These are phyloP conservation scores for Oxyruncus cristatus DNA, from an alignment of 2,113 vertebrate genomes.

Conservation along the genomic window DNA sequence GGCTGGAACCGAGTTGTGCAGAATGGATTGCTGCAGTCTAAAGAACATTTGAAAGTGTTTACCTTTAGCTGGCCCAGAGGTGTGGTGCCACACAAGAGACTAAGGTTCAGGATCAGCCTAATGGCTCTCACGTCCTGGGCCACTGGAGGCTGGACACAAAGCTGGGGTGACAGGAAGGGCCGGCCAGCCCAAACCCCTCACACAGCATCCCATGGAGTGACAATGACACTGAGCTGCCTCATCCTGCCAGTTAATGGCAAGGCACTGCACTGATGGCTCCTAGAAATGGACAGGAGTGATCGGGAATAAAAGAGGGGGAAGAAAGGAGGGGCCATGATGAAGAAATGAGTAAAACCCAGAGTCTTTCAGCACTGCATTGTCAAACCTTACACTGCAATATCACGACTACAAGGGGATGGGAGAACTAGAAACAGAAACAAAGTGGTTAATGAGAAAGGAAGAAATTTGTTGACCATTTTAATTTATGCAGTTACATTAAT, in stretches of 20 bases:
- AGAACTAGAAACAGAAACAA: constrained; percentile 35
- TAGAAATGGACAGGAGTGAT: constrained; percentile 75
- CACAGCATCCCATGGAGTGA: constrained; percentile 75
- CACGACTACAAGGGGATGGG: constrained; percentile 15
- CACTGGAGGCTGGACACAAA: constrained; percentile 70
- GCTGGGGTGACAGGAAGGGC: constrained; percentile 70
- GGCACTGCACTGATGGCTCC: constrained; percentile 72
- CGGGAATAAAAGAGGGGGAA: constrained; percentile 62
- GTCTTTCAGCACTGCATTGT: constrained; percentile 36
- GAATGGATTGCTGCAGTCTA: constrained; percentile 56
- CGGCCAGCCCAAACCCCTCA: constrained; percentile 74
- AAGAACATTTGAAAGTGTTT: constrained; percentile 71
- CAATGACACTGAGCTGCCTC: constrained; percentile 72
- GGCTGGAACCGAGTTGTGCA: not conserved
- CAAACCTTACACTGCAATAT: constrained; percentile 53
- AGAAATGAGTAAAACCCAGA: constrained; percentile 71
- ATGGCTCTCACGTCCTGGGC: constrained; percentile 68
- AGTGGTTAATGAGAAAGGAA: constrained; percentile 24
- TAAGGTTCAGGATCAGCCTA: constrained; percentile 74
- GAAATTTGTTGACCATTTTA: not conserved
- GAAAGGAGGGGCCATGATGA: constrained; percentile 65
- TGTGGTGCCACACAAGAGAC: constrained; percentile 71
- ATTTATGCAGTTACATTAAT: constrained; percentile 21
- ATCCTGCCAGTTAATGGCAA: constrained; percentile 71
- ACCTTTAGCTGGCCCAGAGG: constrained; percentile 74